phyloP scores from a whole-genome alignment of 2,113 vertebrate genomes.

The Ciconia boyciana region DNA sequence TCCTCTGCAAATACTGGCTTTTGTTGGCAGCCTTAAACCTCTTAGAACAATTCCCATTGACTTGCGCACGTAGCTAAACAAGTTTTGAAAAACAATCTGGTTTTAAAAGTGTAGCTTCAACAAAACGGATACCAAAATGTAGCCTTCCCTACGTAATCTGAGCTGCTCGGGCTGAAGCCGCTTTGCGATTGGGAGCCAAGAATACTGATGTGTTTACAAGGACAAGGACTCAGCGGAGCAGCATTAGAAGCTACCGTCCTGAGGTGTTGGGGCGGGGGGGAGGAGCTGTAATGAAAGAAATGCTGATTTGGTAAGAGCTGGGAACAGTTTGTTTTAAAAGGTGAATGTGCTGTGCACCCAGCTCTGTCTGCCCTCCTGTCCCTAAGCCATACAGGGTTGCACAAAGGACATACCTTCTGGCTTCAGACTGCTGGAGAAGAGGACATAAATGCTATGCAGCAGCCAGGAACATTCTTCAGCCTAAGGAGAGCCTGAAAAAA shows the following conservation, averaged over 20 bases:
- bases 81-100: not conserved
- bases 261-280: accelerated
- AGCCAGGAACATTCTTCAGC: not conserved
- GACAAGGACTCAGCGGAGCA: not conserved
- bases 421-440: not conserved
- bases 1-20: not conserved
- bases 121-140: not conserved
- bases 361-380: not conserved
- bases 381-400: not conserved
- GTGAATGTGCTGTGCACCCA: not conserved
- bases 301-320: not conserved
- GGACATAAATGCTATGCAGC: not conserved
- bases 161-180: not conserved
- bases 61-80: not conserved
- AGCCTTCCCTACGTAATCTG: not conserved
- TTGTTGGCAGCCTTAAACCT: not conserved
- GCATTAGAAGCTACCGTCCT: not conserved
- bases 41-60: not conserved
- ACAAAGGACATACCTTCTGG: not conserved
- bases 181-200: not conserved
- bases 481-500: not conserved
- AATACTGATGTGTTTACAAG: not conserved
- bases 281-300: not conserved
- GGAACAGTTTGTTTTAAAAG: not conserved
- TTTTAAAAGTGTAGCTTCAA: not conserved